A percentile compares a stretch with the other conserved stretches of the same genome.
Conservation (phyloP, 1,140 invertebrate species). For the silkworm (Bombyx mori) region DNA sequence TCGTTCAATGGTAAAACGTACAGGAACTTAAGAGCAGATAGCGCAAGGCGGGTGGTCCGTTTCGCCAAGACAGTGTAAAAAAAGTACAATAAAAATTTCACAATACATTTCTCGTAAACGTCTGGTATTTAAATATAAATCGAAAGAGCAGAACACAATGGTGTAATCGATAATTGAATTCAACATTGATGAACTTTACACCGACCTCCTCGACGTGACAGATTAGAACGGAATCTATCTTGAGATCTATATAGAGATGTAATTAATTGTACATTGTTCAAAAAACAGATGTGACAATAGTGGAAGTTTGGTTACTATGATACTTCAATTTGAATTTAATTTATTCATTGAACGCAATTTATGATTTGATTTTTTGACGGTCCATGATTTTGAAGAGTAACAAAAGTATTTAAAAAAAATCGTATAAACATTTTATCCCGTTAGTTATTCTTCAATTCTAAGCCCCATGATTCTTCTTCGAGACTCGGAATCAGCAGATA, state of each 20-base stretch:
- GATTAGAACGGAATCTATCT: slow-evolving; percentile 63
- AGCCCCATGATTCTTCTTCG: no score
- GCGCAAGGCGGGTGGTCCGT: slow-evolving; percentile 41
- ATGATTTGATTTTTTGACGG: no score
- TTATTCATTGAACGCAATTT: no score
- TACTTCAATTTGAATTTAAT: no score
- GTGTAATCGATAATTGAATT: slow-evolving; percentile 71
- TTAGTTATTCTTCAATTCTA: no score
- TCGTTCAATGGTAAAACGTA: not conserved
- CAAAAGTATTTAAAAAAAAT: no score
- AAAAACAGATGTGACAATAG: no score
- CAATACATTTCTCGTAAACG: slow-evolving; percentile 65
- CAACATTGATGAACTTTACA: slow-evolving; percentile 70
- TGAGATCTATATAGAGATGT: slow-evolving; percentile 37
- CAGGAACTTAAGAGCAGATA: slow-evolving; percentile 7
- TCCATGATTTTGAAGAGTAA: no score
- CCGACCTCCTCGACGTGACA: slow-evolving; percentile 68
- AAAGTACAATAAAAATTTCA: slow-evolving; percentile 57
- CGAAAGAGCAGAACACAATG: slow-evolving; percentile 69
- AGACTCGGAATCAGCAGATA: no score
- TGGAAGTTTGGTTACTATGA: no score
- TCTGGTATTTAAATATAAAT: slow-evolving; percentile 70
- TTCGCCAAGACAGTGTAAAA: slow-evolving; percentile 48
- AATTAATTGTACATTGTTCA: slow-evolving; percentile 12
- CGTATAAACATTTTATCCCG: no score